Evolutionary conservation across 2,888 invertebrate genomes (phyloP).

Genomic region (Nemotelus pantherinus): DNA sequence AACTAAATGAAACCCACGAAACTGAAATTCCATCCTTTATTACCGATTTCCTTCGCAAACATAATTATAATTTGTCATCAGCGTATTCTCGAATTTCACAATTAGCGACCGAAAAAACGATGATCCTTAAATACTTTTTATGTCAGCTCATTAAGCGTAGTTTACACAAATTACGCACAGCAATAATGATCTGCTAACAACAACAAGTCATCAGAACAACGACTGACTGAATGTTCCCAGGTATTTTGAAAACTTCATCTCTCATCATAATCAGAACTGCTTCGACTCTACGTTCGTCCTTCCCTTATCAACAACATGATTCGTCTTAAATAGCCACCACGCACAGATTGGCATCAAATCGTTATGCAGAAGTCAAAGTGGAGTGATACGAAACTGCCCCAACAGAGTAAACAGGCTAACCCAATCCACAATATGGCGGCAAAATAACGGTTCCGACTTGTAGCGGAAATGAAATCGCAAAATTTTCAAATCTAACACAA

Average conservation of each 20-base stretch:
- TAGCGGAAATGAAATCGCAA: conserved; percentile 34
- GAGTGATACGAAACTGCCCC: too few species aligned
- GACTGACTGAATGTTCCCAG: background rate
- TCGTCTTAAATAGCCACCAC: background rate
- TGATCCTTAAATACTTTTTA: conserved; percentile 2
- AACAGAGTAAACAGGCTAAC: too few species aligned
- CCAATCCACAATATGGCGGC: background rate
- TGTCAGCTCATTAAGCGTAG: conserved; percentile 16
- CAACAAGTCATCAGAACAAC: conserved; percentile 40
- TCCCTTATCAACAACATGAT: background rate
- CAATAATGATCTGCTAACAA: conserved; percentile 35
- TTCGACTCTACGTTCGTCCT: background rate
- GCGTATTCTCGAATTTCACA: background rate
- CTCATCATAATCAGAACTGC: conserved; percentile 22
- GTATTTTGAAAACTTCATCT: conserved; percentile 31
- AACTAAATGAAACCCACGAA: too few species aligned
- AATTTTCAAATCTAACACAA: conserved; percentile 10
- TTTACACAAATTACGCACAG: conserved; percentile 24
- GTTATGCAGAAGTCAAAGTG: too few species aligned
- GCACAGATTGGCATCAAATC: too few species aligned
- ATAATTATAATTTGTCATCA: too few species aligned
- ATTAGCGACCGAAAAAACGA: conserved; percentile 1
- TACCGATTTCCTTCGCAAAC: too few species aligned
- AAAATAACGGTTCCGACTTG: conserved; percentile 33
- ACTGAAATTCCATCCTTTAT: too few species aligned